Evolutionary conservation across 2,113 vertebrate genomes (phyloP), one percentile per base, ranked within the genome.

Genomic region (Anarhynchus alexandrinus): DNA sequence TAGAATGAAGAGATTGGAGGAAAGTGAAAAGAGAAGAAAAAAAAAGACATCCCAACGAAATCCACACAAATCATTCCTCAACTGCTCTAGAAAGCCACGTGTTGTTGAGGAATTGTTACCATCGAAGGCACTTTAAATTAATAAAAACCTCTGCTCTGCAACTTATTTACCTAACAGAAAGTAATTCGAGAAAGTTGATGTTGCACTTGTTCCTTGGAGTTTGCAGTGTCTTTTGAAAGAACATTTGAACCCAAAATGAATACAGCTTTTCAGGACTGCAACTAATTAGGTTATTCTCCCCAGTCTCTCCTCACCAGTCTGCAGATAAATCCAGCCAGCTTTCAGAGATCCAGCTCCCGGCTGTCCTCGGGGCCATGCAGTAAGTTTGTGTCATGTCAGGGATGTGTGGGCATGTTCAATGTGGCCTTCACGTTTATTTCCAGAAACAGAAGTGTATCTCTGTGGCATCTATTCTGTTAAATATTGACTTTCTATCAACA

Each of bases 151-250:
- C 45, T 64, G 38, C 55, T 71, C 51, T 59, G 57, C 29, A 38
- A n/a, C 29, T 79, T 71, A 13, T n/a, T 87, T 82, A 82, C 49
- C 40, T 43, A 40, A 62, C 17, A 55, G 74, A 36, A 72, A 80
- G 55, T 51, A 15, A 25, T 43, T 59, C 0, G 7, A 57, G 47
- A 42, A 87, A 71, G 23, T 18, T 47, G 34, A 11, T 57, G 43
- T 52, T 59, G 42, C 16, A 20, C 62, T 94, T 97, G 97, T 98
- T 98, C 97, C 34, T 98, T 98, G 54, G 98, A 97, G 86, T 99
- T 97, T 82, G 98, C 93, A 47, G 98, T 95, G 70, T 98, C 98
- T 87, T 98, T 98, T 64, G 97, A 98, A 94, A 98, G 88, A 59
- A 96, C 88, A 42, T 98, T 98, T 89, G 97, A 98, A 98, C 97